Percentiles rank a stretch among this genome's conserved stretches.
Conservation (phyloP, 2,113 vertebrate genomes). For the Diadophis punctatus region DNA sequence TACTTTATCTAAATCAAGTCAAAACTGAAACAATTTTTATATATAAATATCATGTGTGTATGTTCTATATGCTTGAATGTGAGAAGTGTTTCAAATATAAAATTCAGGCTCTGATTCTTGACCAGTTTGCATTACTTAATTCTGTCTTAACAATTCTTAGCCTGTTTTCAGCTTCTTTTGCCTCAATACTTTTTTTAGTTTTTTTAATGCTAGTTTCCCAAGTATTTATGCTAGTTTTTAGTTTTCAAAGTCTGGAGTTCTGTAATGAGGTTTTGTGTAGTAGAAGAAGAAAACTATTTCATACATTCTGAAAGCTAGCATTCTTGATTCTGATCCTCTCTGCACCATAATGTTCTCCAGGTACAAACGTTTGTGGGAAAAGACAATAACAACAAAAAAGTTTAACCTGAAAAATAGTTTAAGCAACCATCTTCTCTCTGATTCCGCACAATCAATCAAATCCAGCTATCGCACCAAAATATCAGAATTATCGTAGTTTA, state of each 20-base stretch:
- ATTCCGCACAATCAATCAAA: conserved; percentile 30
- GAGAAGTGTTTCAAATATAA: conserved; percentile 38
- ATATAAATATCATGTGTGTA: not conserved
- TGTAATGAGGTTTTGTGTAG: conserved; percentile 25
- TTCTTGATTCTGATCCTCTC: conserved; percentile 33
- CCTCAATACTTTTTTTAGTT: conserved; percentile 1
- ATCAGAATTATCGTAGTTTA: not conserved
- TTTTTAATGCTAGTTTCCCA: not conserved
- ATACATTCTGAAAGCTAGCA: conserved; percentile 15
- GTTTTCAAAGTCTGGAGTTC: conserved; percentile 29
- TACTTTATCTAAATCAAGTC: not conserved
- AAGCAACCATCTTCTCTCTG: conserved; percentile 29
- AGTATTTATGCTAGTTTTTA: conserved; percentile 33
- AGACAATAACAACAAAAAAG: conserved; percentile 29
- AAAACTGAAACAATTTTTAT: not conserved
- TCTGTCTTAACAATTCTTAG: conserved; percentile 24
- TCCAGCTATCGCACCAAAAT: not conserved
- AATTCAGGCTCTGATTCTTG: conserved; percentile 3
- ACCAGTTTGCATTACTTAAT: not conserved
- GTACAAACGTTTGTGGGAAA: conserved; percentile 42
- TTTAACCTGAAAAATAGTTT: conserved; percentile 39
- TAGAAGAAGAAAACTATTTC: conserved; percentile 6
- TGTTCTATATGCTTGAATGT: not conserved
- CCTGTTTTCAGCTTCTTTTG: conserved; percentile 30
- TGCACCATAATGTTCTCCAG: conserved; percentile 45